Evolutionary conservation across 2,888 invertebrate species (phyloP), one percentile per base, ranked within the genome.

Genomic region (Sarcophaga subvicina): DNA sequence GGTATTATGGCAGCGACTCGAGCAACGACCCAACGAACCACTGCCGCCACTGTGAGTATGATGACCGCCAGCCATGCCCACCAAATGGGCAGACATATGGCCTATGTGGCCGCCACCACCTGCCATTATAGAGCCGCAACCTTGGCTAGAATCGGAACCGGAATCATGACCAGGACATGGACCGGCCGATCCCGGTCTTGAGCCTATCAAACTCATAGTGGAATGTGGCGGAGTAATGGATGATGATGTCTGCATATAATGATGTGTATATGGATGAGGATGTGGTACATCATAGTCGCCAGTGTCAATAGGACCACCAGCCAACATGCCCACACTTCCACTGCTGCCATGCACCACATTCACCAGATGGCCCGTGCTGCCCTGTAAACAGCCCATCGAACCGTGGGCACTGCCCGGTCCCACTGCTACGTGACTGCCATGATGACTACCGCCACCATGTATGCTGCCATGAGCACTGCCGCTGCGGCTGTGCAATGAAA

Each of bases 261-360:
- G 94, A 90, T 94, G 94, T 75, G 94, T 94, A 89, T 94, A 93
- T 27, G 93, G 94, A 91, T 94, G 94, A 87, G 93, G 94, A 91
- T 93, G 94, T 63, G 94, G 94, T 73, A 94, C 93, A 91, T 94
- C 94, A 88, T 94, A 94, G 88, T 94, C 94, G 64, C 94, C 93
- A 10, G 93, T 93, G 86, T 94, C 94, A 75, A 93, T 92, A 77
- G 91, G 91, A 47, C 92, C 91, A 72, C 93, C 91, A 22, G 93
- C 91, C 78, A 93, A 90, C 91, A 93, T 92, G 59, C 93, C 93
- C 83, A 92, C 92, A 81, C 91, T 91, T 66, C 90, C 90, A 77
- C 89, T 89, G 54, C 90, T 90, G 81, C 91, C 91, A 20, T 88
- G 79, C 11, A 89, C 90, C 27, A 85, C 86, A 80, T 91, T 90